Evolutionary conservation across 2,888 invertebrate genomes (phyloP), one percentile per base, ranked within the genome.

Genomic region (Cataglyphis albicans): DNA sequence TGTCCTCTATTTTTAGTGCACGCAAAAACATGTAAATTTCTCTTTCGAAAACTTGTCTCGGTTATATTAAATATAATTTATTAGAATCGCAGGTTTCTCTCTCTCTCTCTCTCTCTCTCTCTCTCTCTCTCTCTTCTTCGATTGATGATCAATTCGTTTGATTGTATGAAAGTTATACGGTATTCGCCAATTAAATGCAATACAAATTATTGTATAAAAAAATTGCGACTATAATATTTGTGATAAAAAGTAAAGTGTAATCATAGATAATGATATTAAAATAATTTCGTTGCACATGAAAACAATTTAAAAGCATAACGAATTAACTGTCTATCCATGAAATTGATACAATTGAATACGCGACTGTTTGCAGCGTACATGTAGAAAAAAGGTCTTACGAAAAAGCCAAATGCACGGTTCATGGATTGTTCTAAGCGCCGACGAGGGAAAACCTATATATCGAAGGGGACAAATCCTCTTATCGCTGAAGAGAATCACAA

Each of bases 391-490:
- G 85, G 81, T 35, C n/a, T 83, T 76, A 83, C 82, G 85, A 81
- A 84, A 88, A 86, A 88, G 85, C 84, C 76, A 67, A 72, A 59
- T 44, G 72, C 70, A 86, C 81, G 88, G 87, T 90, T 91, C 88
- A 86, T 86, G 86, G 86, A 86, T 88, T 85, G 64, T 52, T 32
- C 41, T 55, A 75, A 85, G 83, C 75, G 82, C 55, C 80, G 67
- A 67, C 68, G 80, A 82, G 84, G 83, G 81, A 82, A 81, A 80
- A 81, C 82, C 86, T 82, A 88, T 84, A 85, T 82, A 88, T 86
- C 85, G 88, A 81, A 85, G 85, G 81, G 85, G 68, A 80, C 44
- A 84, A 90, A 90, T 90, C 90, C 90, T 90, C 89, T 90, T 90
- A 90, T 84, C 85, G 82, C 48, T 73, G 64, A 64, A 82, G 81